Evolutionary conservation across 2,797 vertebrate genomes (phyloP), one percentile per base, ranked within the genome.

Genomic region (Leptoclinus maculatus): DNA sequence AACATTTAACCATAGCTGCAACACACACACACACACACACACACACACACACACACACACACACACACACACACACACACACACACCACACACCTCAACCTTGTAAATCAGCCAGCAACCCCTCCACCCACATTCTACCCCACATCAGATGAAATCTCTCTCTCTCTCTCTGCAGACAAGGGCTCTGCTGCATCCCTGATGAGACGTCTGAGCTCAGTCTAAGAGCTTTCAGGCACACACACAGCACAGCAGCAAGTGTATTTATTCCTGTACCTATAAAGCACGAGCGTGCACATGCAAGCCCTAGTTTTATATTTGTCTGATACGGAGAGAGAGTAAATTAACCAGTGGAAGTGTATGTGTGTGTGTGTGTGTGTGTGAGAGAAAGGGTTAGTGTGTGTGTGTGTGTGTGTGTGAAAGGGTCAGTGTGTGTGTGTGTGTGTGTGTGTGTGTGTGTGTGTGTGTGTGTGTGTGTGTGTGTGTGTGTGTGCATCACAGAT

Each of bases 131-230:
- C 71, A 9, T 78, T 77, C 83, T 81, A 74, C 71, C 85, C 68
- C 59, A 89, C 83, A 88, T 84, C 74, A 86, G 84, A 91, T 90
- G 83, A 91, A 76, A 89, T 79, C 64, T 71, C 72, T 77, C 73
- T 84, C 84, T 84, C 76, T 88, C 74, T 84, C 76, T 88, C 92
- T 93, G 90, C 94, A 95, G 95, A 95, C 92, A 90, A 85, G 78
- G 68, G 74, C 92, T 90, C 84, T 87, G 87, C 90, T 94, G 95
- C 94, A 96, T 95, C 90, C 86, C 86, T 93, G 94, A 95, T 94
- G 93, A 95, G 93, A 89, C 91, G 91, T 94, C 91, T 95, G 87
- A 87, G 87, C 89, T 88, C 87, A 60, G 84, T 89, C 90, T 88
- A 83, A 87, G 87, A 90, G 89, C 87, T 80, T 85, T 83, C 66